Conservation (phyloP, 2,113 vertebrate species). For the Gavia stellata region DNA sequence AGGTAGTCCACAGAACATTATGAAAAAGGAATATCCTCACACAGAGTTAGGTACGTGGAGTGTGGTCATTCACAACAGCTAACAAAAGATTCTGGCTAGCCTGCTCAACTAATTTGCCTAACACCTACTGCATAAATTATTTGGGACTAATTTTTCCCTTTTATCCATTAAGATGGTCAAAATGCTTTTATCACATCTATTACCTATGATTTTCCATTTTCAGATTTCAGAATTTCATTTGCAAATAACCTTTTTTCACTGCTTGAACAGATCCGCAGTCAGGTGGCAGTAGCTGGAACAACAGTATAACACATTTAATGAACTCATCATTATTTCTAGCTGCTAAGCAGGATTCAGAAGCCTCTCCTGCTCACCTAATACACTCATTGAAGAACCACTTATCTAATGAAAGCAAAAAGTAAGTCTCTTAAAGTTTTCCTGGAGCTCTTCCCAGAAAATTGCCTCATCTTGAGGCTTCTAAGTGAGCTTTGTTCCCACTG, state of each 20-base stretch:
- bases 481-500: background rate
- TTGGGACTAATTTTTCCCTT: background rate
- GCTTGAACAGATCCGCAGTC: background rate
- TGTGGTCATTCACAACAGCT: background rate
- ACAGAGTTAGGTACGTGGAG: background rate
- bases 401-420: background rate
- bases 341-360: background rate
- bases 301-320: background rate
- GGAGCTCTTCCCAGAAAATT: background rate
- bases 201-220: background rate
- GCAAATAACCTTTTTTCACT: background rate
- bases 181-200: background rate
- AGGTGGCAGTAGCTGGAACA: background rate
- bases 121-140: background rate
- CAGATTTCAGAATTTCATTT: background rate
- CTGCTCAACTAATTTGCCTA: background rate
- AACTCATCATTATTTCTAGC: background rate
- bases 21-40: background rate
- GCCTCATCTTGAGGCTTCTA: background rate
- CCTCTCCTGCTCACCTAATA: background rate
- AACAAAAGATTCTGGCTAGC: background rate
- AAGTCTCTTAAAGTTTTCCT: background rate
- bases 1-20: background rate
- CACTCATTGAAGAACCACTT: background rate
- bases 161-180: background rate